These are phyloP conservation scores for Bombylius discolor DNA, from an alignment of 2,888 invertebrate species.

Conservation along the genomic window DNA sequence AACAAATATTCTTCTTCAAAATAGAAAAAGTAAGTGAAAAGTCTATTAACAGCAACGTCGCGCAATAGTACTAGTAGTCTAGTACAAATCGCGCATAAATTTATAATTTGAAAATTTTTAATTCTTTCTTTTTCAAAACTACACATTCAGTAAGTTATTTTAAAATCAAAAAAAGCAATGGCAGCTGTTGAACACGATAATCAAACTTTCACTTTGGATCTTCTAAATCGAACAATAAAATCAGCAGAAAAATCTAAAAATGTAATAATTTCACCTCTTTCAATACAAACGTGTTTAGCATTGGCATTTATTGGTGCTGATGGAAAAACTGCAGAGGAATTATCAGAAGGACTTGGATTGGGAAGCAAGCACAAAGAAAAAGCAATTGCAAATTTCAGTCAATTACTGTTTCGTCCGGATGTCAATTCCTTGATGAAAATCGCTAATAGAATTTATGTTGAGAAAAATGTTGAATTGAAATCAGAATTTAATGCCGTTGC, in stretches of 20 bases:
- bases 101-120: no score
- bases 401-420: constrained; percentile 20
- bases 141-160: no score
- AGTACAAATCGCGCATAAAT: no score
- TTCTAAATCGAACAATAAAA: constrained; percentile 13
- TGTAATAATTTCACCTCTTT: constrained; percentile 61
- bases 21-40: no score
- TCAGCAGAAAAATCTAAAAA: constrained; percentile 40
- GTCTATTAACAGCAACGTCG: no score
- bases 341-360: constrained; percentile 44
- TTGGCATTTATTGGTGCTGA: constrained; percentile 60
- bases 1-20: no score
- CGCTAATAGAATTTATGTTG: constrained; percentile 63
- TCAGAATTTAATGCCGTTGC: constrained; percentile 45
- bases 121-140: no score
- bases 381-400: constrained; percentile 24
- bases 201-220: no score
- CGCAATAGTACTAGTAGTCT: no score
- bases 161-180: no score
- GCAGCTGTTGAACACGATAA: no score
- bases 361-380: constrained; percentile 22
- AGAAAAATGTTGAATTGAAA: constrained; percentile 43
- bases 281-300: constrained; percentile 57
- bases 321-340: constrained; percentile 46
- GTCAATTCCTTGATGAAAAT: constrained; percentile 37